Evolutionary conservation across 2,797 vertebrate species (phyloP), one percentile per base, ranked within the genome.

Genomic region (Dallia pectoralis): DNA sequence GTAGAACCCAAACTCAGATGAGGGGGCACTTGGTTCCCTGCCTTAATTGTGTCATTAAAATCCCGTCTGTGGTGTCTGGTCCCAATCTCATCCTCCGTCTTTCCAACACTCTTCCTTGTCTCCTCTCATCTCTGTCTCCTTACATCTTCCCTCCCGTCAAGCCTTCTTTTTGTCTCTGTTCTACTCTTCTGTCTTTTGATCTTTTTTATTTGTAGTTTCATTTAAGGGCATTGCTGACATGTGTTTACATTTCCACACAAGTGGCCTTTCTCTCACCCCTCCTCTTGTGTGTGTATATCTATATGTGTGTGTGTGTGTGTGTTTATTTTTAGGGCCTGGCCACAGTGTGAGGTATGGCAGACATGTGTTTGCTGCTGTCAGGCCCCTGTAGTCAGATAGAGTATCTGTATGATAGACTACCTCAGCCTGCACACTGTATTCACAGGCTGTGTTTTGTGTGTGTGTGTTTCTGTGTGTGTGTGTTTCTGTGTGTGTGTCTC

Each of bases 331-430:
- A 71, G 85, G 74, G 81, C 86, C 81, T 77, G 84, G 73, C 67
- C 74, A 75, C 82, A 36, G 76, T 83, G 70, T 72, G 71, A 88
- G 80, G 75, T 85, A 86, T 83, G 86, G 75, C 79, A 88, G 83
- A 83, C 79, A 88, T 86, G 78, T 82, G 75, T 82, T 76, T 29
- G 53, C 3, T 27, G 80, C 74, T 80, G 44, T 18, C 71, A 74
- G 70, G 2, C 14, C 40, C 11, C 40, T 44, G 40, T 44, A 44
- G 40, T 44, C 9, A 44, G 40, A 44, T 44, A 44, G 40, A 44
- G 4, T 44, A 14, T 44, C 40, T 14, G 40, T 44, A 44, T 44
- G 40, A 12, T 12, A 44, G 40, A 14, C 40, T 44, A 14, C 40
- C 40, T 44, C 3, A 44, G 40, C 40, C 40, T 14, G 40, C 40